phyloP scores from a whole-genome alignment of 2,888 invertebrate genomes.

The Heliothis peltigera region DNA sequence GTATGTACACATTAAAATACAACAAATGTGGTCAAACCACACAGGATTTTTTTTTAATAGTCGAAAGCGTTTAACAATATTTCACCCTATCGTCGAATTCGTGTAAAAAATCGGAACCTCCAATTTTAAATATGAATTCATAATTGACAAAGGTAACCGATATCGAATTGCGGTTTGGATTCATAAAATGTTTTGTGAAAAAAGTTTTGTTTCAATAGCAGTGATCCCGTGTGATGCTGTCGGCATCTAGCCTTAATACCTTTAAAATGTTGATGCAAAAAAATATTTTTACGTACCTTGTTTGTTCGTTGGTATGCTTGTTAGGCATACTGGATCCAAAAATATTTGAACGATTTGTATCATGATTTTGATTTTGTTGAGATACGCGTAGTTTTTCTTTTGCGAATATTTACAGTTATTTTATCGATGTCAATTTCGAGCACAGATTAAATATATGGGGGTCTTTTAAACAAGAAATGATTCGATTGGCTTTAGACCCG shows the following conservation, averaged over 20 bases:
- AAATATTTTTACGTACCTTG: not conserved
- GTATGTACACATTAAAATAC: no score
- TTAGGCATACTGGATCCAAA: slow-evolving; percentile 22
- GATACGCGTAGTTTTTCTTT: not conserved
- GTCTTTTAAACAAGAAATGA: no score
- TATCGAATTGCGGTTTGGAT: not conserved
- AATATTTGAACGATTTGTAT: not conserved
- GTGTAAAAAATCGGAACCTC: not conserved
- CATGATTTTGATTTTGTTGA: not conserved
- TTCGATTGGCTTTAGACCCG: no score
- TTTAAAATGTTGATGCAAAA: not conserved
- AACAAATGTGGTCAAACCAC: no score
- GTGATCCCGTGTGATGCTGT: no score
- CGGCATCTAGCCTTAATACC: no score
- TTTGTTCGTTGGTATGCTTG: slow-evolving; percentile 22
- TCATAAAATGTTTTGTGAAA: not conserved
- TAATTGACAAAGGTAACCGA: not conserved
- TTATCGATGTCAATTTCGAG: no score
- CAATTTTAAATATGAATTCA: not conserved
- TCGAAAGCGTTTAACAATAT: not conserved
- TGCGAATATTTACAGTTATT: no score
- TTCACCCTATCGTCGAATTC: not conserved
- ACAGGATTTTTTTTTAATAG: not conserved
- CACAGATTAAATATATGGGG: no score
- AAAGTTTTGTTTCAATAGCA: not conserved